Evolutionary conservation across 2,888 invertebrate species (phyloP).

Genomic region (Halictus ligatus): DNA sequence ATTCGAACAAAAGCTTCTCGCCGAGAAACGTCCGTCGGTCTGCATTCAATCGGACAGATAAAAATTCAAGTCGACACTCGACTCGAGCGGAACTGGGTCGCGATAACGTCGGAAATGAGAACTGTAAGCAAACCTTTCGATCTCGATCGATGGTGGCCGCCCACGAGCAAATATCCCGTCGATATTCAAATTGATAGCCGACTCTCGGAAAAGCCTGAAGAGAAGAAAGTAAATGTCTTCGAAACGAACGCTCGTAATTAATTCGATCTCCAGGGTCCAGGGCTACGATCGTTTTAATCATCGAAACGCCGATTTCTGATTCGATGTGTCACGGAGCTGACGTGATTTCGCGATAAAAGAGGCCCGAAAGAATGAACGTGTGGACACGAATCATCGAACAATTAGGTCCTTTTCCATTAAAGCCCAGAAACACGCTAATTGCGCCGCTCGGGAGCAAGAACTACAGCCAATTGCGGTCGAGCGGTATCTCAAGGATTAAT

Average conservation of each 20-base stretch:
- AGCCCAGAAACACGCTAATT: constrained; percentile 9
- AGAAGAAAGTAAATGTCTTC: neutral
- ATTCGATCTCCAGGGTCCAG: too few species aligned
- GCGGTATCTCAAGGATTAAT: constrained; percentile 34
- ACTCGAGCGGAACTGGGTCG: neutral
- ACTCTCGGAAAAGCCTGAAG: neutral
- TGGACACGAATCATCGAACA: neutral
- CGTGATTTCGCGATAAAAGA: too few species aligned
- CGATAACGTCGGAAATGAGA: neutral
- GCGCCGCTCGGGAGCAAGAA: neutral
- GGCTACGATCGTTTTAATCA: neutral
- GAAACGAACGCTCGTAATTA: neutral
- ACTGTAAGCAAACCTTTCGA: neutral
- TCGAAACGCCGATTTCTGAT: too few species aligned
- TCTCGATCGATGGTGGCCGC: neutral
- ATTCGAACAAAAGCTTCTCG: neutral
- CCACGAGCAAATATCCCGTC: neutral
- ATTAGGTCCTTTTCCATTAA: constrained; percentile 27
- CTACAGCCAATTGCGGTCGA: constrained; percentile 35
- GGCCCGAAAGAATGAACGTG: neutral
- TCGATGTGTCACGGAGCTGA: too few species aligned
- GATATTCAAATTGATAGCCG: neutral
- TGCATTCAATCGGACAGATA: neutral
- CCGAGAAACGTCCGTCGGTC: neutral
- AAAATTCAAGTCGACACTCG: neutral